These are phyloP conservation scores for Serrognathus titanus DNA, from an alignment of 2,888 invertebrate genomes.

Conservation along the genomic window DNA sequence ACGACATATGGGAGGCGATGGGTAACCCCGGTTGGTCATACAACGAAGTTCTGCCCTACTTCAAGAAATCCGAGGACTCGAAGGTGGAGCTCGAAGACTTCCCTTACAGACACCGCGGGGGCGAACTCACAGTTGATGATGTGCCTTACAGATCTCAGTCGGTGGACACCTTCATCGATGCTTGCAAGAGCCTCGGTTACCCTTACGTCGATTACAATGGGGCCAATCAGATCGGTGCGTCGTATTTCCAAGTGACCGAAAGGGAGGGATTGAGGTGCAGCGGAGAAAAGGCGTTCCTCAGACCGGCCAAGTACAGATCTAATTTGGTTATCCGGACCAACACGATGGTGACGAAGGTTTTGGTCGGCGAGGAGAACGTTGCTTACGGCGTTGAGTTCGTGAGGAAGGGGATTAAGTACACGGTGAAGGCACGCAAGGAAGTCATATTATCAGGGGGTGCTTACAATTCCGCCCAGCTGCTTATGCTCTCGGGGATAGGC, in stretches of 20 bases:
- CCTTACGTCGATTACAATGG: constrained; percentile 68
- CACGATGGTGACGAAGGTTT: constrained; percentile 61
- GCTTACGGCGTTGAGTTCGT: constrained; percentile 63
- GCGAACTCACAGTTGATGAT: constrained; percentile 47
- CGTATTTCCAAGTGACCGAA: constrained; percentile 60
- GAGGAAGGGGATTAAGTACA: constrained; percentile 51
- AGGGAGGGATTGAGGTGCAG: constrained; percentile 61
- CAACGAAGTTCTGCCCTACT: constrained; percentile 49
- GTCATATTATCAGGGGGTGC: constrained; percentile 78
- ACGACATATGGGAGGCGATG: constrained; percentile 57
- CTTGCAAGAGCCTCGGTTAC: constrained; percentile 64
- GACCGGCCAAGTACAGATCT: constrained; percentile 55
- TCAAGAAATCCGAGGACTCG: constrained; percentile 55
- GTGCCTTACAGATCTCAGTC: constrained; percentile 47
- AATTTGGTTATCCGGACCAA: constrained; percentile 66
- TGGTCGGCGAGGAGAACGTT: constrained; percentile 62
- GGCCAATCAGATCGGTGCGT: constrained; percentile 58
- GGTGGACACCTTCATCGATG: constrained; percentile 57
- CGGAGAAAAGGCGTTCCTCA: constrained; percentile 62
- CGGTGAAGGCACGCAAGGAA: constrained; percentile 63
- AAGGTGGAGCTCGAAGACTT: constrained; percentile 44
- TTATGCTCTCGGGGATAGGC: constrained; percentile 76
- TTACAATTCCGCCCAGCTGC: constrained; percentile 77
- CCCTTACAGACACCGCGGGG: constrained; percentile 50
- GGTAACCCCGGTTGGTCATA: constrained; percentile 63